Percentiles rank a stretch among this genome's conserved stretches.
Evolutionary conservation across 2,888 invertebrate genomes (phyloP).

Genomic region (Bruchidius siliquastri): DNA sequence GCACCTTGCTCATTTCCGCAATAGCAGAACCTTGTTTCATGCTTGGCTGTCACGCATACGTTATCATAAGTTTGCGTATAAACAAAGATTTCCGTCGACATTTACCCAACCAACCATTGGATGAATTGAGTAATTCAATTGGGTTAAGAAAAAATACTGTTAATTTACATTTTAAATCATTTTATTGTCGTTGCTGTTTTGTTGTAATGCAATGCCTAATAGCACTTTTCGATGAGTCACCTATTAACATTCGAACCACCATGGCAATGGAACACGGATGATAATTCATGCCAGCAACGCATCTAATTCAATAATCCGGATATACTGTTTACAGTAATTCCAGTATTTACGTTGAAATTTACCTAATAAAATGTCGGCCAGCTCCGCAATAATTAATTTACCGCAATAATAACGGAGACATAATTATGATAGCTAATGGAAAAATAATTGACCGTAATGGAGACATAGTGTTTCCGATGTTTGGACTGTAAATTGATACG

Average conservation of each 20-base stretch:
- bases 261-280: background rate
- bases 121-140: too few relatives aligned
- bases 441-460: conserved; percentile 11
- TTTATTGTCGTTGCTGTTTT: too few relatives aligned
- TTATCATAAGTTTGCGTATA: too few relatives aligned
- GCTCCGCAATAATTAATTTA: conserved; percentile 15
- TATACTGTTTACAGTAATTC: conserved; percentile 12
- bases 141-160: too few relatives aligned
- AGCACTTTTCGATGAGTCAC: background rate
- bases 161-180: too few relatives aligned
- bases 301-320: conserved; percentile 18
- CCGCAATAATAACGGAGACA: conserved; percentile 17
- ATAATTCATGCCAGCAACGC: background rate
- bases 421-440: conserved; percentile 15
- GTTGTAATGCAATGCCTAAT: too few relatives aligned
- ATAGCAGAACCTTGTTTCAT: too few relatives aligned
- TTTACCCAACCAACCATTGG: too few relatives aligned
- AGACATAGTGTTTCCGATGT: conserved; percentile 4
- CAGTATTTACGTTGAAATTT: conserved; percentile 20
- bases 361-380: conserved; percentile 18
- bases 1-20: too few relatives aligned
- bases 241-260: background rate
- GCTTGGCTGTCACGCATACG: too few relatives aligned
- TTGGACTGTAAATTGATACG: background rate
- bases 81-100: too few relatives aligned